Base-by-base conservation (phyloP, 2,888 invertebrate genomes). In the Cerastis leucographa region DNA sequence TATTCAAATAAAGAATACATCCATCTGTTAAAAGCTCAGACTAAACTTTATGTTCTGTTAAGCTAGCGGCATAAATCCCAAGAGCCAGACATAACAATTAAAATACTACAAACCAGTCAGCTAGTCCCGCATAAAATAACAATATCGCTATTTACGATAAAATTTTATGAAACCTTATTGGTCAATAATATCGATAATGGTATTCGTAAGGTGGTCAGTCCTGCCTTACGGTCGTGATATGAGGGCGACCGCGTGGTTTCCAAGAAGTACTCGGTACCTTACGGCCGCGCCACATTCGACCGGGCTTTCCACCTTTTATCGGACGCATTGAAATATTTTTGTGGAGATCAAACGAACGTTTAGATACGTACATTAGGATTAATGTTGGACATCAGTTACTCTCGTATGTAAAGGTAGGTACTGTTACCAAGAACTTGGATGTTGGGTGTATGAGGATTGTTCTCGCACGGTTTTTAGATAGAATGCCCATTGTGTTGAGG, bases 311-410 rank as follows among this genome's bases (percentile, higher is more conserved):
- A 90, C 91, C 92, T 96, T 95, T 95, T 96, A 95, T 95, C 96
- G 94, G 94, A 90, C 89, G 92, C 95, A 95, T 95, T 95, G 94
- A 96, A 96, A 96, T 96, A 96, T 96, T 96, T 95, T 94, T 94
- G 95, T 95, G 95, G 94, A 96, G 95, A 96, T 96, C 94, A 96
- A 96, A 96, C 94, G 95, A 92, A 92, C 95, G 94, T 94, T 95
- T 95, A 94, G 94, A 93, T 94, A 91, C 92, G 93, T 95, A 94
- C 96, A 96, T 96, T 96, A 95, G 96, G 96, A 96, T 96, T 96
- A 96, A 96, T 96, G 96, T 95, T 93, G 83, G 87, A 94, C 95
- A 96, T 96, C 95, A 95, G 93, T 96, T 94, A 94, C 91, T 64
- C 68, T 25, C 74, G 71, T 64, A 75, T 80, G 85, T 76, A 75